These are phyloP conservation scores for Pocillopora verrucosa DNA, from an alignment of 64 coral and sea anemone genomes.

Conservation along the genomic window DNA sequence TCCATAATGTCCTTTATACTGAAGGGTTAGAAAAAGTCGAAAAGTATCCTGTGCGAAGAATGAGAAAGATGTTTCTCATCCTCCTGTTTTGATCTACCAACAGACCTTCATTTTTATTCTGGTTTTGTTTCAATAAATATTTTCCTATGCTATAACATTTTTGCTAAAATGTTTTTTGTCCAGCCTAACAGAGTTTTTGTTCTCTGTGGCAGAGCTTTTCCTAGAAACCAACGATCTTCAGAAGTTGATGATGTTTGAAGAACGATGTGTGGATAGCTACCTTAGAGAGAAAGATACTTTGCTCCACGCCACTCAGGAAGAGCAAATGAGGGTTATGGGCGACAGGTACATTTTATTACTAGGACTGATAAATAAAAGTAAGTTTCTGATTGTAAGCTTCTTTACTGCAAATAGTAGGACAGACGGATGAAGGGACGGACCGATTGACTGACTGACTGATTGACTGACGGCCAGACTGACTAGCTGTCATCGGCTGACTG, in stretches of 20 bases:
- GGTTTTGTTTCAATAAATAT: too few relatives aligned
- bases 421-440: neutral
- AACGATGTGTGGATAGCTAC: conserved; percentile 74
- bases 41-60: too few relatives aligned
- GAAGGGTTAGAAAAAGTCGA: too few relatives aligned
- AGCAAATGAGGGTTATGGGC: conserved; percentile 65
- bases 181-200: neutral
- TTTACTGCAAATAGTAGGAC: neutral
- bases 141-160: too few relatives aligned
- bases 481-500: too few relatives aligned
- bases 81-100: too few relatives aligned
- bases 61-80: too few relatives aligned
- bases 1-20: too few relatives aligned
- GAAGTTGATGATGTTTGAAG: conserved; percentile 81
- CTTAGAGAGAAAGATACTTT: conserved; percentile 76
- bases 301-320: conserved; percentile 78
- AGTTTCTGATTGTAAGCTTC: neutral
- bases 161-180: neutral
- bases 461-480: neutral
- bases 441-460: neutral
- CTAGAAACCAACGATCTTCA: conserved; percentile 60
- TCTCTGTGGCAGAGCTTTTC: conserved; percentile 60
- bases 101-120: too few relatives aligned
- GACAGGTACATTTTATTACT: conserved; percentile 48
- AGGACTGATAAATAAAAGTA: neutral